phyloP scores from a whole-genome alignment of 2,113 vertebrate genomes.

The Dermatemys mawii region DNA sequence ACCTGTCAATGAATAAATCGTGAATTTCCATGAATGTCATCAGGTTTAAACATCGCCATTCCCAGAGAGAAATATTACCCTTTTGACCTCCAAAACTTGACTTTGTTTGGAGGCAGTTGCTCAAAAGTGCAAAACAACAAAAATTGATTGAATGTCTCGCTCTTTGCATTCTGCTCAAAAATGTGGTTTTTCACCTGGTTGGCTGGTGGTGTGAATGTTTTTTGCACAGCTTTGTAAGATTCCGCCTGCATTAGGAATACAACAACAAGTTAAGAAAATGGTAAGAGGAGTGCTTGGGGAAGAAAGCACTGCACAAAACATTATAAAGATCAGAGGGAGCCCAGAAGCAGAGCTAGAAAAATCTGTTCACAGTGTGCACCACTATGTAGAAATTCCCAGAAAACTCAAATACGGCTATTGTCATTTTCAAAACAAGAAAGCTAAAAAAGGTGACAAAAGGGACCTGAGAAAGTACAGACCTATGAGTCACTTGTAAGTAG shows the following conservation, averaged over 20 bases:
- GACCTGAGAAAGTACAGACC: constrained; percentile 49
- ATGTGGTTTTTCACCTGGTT: neutral
- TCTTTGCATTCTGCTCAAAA: neutral
- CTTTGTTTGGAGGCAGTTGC: neutral
- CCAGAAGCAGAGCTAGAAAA: constrained; percentile 78
- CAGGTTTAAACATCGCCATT: neutral
- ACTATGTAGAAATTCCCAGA: constrained; percentile 71
- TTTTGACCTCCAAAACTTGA: neutral
- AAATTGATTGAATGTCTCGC: neutral
- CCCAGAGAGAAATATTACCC: neutral
- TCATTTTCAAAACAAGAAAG: constrained; percentile 74
- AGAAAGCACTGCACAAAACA: constrained; percentile 62
- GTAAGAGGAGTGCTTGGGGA: constrained; percentile 72
- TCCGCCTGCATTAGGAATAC: constrained; percentile 48
- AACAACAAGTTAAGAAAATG: constrained; percentile 75
- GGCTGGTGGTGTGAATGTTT: neutral
- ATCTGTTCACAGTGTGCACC: constrained; percentile 69
- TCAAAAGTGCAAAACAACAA: neutral
- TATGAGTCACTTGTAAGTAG: constrained; percentile 17
- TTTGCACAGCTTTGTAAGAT: constrained; percentile 8
- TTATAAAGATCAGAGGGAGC: constrained; percentile 76
- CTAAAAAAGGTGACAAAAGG: constrained; percentile 66
- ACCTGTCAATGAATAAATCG: neutral
- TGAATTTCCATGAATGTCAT: neutral
- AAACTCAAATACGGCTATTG: constrained; percentile 75